phyloP scores from a whole-genome alignment of 2,797 vertebrate genomes.

The Enteromius trimaculatus region DNA sequence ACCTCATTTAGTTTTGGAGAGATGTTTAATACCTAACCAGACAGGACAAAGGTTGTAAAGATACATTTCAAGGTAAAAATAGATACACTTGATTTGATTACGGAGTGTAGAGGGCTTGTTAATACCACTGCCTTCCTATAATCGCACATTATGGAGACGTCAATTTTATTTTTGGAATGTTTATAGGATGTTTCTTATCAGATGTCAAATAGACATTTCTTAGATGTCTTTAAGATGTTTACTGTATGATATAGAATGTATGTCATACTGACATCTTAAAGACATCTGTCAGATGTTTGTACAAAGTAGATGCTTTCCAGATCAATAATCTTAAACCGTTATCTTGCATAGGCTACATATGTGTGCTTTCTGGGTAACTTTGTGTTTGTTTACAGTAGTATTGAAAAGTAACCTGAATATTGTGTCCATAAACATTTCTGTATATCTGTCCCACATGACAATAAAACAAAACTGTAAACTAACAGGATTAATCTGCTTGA shows the following conservation, averaged over 20 bases:
- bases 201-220: no score
- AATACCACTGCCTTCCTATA: not conserved
- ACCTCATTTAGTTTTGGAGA: not conserved
- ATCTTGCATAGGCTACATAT: not conserved
- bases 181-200: no score
- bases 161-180: no score
- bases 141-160: not conserved
- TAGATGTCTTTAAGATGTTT: not conserved
- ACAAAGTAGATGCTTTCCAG: not conserved
- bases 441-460: not conserved
- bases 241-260: not conserved
- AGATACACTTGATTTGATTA: not conserved
- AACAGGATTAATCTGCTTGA: no score
- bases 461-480: not conserved
- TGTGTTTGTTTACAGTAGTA: not conserved
- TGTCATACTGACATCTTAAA: not conserved
- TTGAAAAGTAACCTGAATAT: not conserved
- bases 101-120: not conserved
- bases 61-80: not conserved
- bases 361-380: not conserved
- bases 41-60: constrained; percentile 18
- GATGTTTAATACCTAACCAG: not conserved
- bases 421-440: not conserved
- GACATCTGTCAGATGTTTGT: not conserved
- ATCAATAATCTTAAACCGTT: not conserved